A percentile compares a stretch with the other conserved stretches of the same genome.
Conservation (phyloP, 2,113 vertebrate species). For the Scophthalmus maximus region DNA sequence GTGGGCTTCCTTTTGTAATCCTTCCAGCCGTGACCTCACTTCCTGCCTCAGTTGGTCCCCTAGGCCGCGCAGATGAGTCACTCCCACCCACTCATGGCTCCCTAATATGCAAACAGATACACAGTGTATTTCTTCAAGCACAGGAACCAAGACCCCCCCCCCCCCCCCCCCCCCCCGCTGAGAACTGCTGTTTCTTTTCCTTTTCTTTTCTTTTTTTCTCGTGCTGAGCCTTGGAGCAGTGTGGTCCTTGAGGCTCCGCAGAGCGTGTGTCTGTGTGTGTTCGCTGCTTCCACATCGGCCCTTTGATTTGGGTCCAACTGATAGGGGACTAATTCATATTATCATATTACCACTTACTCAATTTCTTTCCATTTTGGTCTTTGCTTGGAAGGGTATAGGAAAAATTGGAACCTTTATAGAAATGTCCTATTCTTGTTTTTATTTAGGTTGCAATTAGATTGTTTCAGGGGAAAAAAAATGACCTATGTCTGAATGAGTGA, state of each 20-base stretch:
- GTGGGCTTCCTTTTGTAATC: slow-evolving; percentile 66
- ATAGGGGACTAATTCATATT: too few species aligned
- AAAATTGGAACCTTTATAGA: too few species aligned
- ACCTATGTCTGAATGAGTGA: too few species aligned
- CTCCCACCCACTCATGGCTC: slow-evolving; percentile 60
- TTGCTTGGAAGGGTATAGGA: too few species aligned
- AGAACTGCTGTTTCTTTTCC: slow-evolving; percentile 15
- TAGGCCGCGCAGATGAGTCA: slow-evolving; percentile 70
- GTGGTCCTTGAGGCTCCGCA: not conserved
- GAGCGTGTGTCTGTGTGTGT: not conserved
- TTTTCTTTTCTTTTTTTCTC: slow-evolving; percentile 14
- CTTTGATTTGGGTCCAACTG: not conserved
- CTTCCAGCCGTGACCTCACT: slow-evolving; percentile 74
- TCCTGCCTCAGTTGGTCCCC: slow-evolving; percentile 68
- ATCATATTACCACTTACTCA: too few species aligned
- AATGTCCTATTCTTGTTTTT: too few species aligned
- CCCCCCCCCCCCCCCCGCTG: slow-evolving; percentile 27
- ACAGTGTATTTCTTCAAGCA: slow-evolving; percentile 45
- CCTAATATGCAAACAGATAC: slow-evolving; percentile 48
- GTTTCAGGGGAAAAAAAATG: too few species aligned
- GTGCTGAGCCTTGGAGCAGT: not conserved
- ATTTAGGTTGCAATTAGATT: too few species aligned
- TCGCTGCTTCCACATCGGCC: slow-evolving; percentile 13
- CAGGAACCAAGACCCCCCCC: slow-evolving; percentile 16
- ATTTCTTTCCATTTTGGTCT: too few species aligned